Percentiles rank a stretch among this genome's conserved stretches.
phyloP scores from a whole-genome alignment of 2,888 invertebrate species.

The Aphodius granarius region DNA sequence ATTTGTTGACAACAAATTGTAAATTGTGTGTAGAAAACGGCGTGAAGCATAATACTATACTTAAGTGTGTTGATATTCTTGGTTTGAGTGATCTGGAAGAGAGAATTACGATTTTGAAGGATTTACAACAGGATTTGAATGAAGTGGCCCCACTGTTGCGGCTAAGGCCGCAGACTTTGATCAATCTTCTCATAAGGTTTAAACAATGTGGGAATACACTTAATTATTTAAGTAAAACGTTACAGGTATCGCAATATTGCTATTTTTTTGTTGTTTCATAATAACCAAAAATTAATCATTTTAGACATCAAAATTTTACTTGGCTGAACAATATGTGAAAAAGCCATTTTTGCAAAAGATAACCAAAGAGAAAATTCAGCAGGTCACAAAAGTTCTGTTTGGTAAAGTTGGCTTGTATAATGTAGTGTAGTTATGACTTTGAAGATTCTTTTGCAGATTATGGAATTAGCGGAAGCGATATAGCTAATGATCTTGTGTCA shows the following conservation, averaged over 20 bases:
- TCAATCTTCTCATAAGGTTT: slow-evolving; percentile 32
- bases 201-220: slow-evolving; percentile 32
- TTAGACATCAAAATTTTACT: slow-evolving; percentile 38
- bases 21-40: slow-evolving; percentile 36
- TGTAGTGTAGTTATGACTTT: slow-evolving; percentile 18
- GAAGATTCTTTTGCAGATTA: no score
- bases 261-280: neutral
- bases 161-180: slow-evolving; percentile 31
- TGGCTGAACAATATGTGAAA: slow-evolving; percentile 34
- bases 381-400: neutral
- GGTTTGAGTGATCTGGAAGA: slow-evolving; percentile 33
- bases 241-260: slow-evolving; percentile 35
- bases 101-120: slow-evolving; percentile 40
- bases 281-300: slow-evolving; percentile 28
- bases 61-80: slow-evolving; percentile 43
- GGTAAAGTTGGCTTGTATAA: neutral
- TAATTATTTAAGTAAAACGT: slow-evolving; percentile 33
- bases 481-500: slow-evolving; percentile 54
- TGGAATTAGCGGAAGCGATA: slow-evolving; percentile 33
- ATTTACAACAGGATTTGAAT: slow-evolving; percentile 40
- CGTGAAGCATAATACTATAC: slow-evolving; percentile 36
- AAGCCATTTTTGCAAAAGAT: slow-evolving; percentile 34
- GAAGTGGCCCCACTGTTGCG: slow-evolving; percentile 38
- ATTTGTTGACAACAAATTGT: slow-evolving; percentile 38
- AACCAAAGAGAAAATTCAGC: neutral